phyloP scores from a whole-genome alignment of 2,113 vertebrate genomes.

The Macquaria ambigua region DNA sequence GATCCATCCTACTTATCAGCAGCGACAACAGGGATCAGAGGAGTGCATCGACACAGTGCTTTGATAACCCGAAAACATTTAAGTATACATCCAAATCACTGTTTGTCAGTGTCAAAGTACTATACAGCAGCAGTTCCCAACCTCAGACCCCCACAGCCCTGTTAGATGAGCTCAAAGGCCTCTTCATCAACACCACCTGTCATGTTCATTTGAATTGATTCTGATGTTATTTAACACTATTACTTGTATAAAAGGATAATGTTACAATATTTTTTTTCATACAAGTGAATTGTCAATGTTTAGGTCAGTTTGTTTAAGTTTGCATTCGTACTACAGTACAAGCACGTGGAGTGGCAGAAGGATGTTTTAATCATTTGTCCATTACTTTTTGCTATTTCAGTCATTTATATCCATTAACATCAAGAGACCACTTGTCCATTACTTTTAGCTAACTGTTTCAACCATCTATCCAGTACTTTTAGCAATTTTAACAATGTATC shows the following conservation, averaged over 20 bases:
- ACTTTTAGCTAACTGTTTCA: not conserved
- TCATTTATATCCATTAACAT: too few species aligned
- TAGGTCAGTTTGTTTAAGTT: not conserved
- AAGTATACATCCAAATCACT: not conserved
- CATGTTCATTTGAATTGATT: not conserved
- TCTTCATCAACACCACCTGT: not conserved
- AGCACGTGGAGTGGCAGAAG: not conserved
- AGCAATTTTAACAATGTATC: not conserved
- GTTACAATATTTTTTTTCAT: not conserved
- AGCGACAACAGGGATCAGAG: slow-evolving; percentile 45
- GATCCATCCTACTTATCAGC: slow-evolving; percentile 58
- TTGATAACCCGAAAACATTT: slow-evolving; percentile 14
- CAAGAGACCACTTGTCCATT: not conserved
- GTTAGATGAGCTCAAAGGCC: not conserved
- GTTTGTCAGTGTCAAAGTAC: not conserved
- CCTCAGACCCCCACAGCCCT: not conserved
- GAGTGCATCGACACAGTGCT: not conserved
- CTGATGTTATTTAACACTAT: not conserved
- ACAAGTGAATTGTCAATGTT: not conserved
- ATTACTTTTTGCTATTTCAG: not conserved
- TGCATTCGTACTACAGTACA: not conserved
- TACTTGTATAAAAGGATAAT: not conserved
- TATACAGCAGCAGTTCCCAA: too few species aligned
- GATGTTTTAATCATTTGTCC: not conserved
- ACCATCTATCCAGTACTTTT: not conserved